These are phyloP conservation scores for Drosophila hamatofila DNA, from an alignment of 2,888 invertebrate species.

Conservation along the genomic window DNA sequence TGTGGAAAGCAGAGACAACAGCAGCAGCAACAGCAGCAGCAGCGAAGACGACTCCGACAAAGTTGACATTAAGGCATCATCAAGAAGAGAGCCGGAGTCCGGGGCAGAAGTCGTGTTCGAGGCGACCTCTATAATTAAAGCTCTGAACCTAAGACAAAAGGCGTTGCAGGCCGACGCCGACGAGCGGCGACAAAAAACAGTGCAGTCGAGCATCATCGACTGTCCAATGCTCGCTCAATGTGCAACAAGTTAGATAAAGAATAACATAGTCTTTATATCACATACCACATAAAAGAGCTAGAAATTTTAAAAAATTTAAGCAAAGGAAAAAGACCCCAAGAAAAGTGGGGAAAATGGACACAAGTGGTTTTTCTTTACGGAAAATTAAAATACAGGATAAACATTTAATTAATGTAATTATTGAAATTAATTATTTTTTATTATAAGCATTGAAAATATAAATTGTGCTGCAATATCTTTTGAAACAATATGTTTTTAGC, in stretches of 20 bases:
- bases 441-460: no score
- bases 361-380: no score
- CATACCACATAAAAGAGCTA: no score
- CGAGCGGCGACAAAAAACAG: constrained; percentile 26
- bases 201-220: not conserved
- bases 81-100: constrained; percentile 15
- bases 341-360: no score
- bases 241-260: not conserved
- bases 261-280: no score
- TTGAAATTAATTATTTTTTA: no score
- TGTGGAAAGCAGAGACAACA: constrained; percentile 41
- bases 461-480: no score
- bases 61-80: constrained; percentile 70
- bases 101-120: constrained; percentile 12
- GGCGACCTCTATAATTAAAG: constrained; percentile 78
- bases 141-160: constrained; percentile 61
- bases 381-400: no score
- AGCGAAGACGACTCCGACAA: constrained; percentile 28
- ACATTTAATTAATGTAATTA: no score
- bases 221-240: not conserved
- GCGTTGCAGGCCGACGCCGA: constrained; percentile 48
- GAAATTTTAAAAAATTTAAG: no score
- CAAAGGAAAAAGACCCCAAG: no score
- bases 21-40: constrained; percentile 17
- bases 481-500: no score